Evolutionary conservation across 2,888 invertebrate species (phyloP), one percentile per base, ranked within the genome.

Genomic region (Diarsia mendica): DNA sequence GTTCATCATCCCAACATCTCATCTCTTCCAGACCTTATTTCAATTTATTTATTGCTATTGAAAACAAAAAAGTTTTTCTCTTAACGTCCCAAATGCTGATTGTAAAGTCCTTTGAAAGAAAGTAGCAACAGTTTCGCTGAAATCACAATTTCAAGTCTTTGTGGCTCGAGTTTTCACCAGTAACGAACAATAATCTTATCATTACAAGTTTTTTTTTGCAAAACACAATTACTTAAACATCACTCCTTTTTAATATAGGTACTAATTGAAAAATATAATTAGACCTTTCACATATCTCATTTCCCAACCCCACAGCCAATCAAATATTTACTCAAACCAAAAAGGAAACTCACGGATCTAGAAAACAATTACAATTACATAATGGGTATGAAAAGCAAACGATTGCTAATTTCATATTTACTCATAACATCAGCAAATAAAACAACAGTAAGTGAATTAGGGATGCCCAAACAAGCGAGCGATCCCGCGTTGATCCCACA

Each of bases 371-470:
- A 78, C 49, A 71, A 74, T 73, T 63, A 70, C 53, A 51, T 75
- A 75, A 79, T 75, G 60, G 53, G 23, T 39, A 60, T 33, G 63
- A 64, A 82, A 79, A 65, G 53, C 72, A 83, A 79, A 83, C 65
- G 61, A 68, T 48, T 58, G 67, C 33, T 66, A 67, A 83, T 80
- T 76, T 68, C 23, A 60, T 83, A 80, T 83, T 80, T 80, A 66
- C 73, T 69, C 71, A 64, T 64, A 83, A 75, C 66, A 79, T 75
- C 48, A 58, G 48, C 68, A 79, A 79, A 77, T 61, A 69, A 73
- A 72, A 75, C 67, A 77, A 66, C 69, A 71, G 73, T 82, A 80
- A 77, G 67, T 82, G 74, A 79, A 79, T 79, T 72, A 82, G 61
- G 72, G 67, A 67, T 65, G 67, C 48, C 73, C 66, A 77, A 77